Conservation (phyloP, 2,888 invertebrate genomes). For the Synergus umbraculus region DNA sequence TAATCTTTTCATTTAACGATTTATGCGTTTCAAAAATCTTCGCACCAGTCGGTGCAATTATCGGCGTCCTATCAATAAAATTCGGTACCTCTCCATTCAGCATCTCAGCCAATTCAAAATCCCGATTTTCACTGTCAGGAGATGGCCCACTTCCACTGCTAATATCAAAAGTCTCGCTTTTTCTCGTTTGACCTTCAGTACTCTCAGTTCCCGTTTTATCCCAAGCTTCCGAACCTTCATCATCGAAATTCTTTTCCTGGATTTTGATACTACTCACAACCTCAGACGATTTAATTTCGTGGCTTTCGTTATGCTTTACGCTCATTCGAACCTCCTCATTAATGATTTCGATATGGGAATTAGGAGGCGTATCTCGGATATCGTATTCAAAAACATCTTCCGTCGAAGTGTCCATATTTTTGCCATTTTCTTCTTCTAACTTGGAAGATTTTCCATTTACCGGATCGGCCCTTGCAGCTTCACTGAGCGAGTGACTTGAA, state of each 20-base stretch:
- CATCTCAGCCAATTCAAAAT: conserved; percentile 67
- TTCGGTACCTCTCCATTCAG: conserved; percentile 59
- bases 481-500: conserved; percentile 72
- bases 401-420: conserved; percentile 68
- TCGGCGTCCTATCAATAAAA: conserved; percentile 53
- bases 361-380: conserved; percentile 72
- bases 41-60: conserved; percentile 53
- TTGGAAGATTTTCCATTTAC: conserved; percentile 44
- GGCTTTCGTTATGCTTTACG: conserved; percentile 64
- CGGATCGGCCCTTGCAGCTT: conserved; percentile 60
- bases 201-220: conserved; percentile 72
- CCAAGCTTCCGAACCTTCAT: conserved; percentile 71
- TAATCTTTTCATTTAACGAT: conserved; percentile 71
- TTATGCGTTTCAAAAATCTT: conserved; percentile 70
- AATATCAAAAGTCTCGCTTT: conserved; percentile 74
- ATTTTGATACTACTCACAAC: conserved; percentile 50
- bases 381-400: conserved; percentile 71
- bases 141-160: conserved; percentile 72
- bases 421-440: conserved; percentile 51
- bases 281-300: conserved; percentile 56
- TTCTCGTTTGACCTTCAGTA: conserved; percentile 67
- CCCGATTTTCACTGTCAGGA: conserved; percentile 69
- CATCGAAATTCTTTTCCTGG: conserved; percentile 55
- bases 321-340: conserved; percentile 64
- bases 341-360: conserved; percentile 72